These are phyloP conservation scores for Pollenia labialis DNA, from an alignment of 2,888 invertebrate species.

Conservation along the genomic window DNA sequence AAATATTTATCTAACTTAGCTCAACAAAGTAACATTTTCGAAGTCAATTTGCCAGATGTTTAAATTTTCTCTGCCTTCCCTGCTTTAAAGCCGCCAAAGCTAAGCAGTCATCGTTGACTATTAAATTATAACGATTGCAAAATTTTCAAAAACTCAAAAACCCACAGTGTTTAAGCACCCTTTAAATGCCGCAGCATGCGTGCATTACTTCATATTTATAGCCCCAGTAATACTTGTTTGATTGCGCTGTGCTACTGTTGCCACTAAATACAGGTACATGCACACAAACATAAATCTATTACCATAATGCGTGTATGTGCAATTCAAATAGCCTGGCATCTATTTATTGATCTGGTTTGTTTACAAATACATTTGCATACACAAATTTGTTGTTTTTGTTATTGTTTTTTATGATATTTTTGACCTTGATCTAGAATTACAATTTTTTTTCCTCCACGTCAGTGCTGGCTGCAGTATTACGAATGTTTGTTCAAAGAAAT, in stretches of 20 bases:
- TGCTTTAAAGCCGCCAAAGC: too few species aligned
- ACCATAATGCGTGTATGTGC: slow-evolving; percentile 33
- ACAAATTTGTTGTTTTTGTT: slow-evolving; percentile 58
- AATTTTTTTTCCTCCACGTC: slow-evolving; percentile 72
- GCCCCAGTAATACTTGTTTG: slow-evolving; percentile 65
- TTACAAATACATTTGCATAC: neutral
- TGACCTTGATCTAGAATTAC: slow-evolving; percentile 81
- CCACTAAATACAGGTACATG: slow-evolving; percentile 18
- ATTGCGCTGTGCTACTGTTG: slow-evolving; percentile 58
- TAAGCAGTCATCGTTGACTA: too few species aligned
- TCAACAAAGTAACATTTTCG: too few species aligned
- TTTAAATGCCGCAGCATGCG: slow-evolving; percentile 22
- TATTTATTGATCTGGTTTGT: slow-evolving; percentile 63
- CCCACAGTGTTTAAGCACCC: neutral
- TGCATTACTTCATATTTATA: slow-evolving; percentile 68
- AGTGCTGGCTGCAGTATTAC: slow-evolving; percentile 1
- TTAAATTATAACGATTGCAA: too few species aligned
- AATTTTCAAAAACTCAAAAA: neutral
- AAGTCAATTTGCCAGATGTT: too few species aligned
- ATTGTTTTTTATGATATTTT: slow-evolving; percentile 66
- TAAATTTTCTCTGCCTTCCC: too few species aligned
- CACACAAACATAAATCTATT: neutral
- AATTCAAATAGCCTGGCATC: slow-evolving; percentile 31
- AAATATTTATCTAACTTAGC: too few species aligned
- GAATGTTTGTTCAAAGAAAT: neutral